Conservation (phyloP, 2,113 vertebrate genomes). For the Cromileptes altivelis region DNA sequence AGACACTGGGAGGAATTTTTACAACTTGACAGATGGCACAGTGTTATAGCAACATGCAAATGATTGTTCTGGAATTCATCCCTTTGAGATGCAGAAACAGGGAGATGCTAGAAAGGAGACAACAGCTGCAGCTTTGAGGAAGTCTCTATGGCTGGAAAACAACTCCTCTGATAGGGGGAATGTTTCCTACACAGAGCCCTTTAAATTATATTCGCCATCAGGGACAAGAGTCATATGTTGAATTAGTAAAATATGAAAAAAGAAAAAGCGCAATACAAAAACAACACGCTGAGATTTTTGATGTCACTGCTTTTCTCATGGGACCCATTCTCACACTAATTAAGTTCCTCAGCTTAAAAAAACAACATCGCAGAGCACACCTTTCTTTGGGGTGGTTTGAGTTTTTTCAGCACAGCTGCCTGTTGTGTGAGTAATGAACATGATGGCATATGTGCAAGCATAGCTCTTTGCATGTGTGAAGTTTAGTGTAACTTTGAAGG, state of each 20-base stretch:
- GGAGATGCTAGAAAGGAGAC: slow-evolving; percentile 32
- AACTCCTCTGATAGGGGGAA: slow-evolving; percentile 33
- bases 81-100: slow-evolving; percentile 39
- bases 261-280: background rate
- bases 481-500: background rate
- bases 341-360: background rate
- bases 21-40: slow-evolving; percentile 61
- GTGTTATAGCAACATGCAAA: slow-evolving; percentile 37
- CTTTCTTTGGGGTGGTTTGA: background rate
- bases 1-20: slow-evolving; percentile 8
- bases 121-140: slow-evolving; percentile 57
- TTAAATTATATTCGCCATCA: slow-evolving; percentile 26
- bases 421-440: background rate
- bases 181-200: slow-evolving; percentile 20
- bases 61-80: slow-evolving; percentile 45
- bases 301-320: background rate
- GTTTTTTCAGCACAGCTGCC: background rate
- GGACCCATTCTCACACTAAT: background rate
- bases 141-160: slow-evolving; percentile 38
- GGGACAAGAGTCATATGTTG: slow-evolving; percentile 16
- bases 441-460: background rate
- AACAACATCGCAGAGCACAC: background rate
- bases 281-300: background rate
- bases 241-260: slow-evolving; percentile 22
- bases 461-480: background rate